phyloP scores from a whole-genome alignment of 2,888 invertebrate genomes.

The Hololepta plana region DNA sequence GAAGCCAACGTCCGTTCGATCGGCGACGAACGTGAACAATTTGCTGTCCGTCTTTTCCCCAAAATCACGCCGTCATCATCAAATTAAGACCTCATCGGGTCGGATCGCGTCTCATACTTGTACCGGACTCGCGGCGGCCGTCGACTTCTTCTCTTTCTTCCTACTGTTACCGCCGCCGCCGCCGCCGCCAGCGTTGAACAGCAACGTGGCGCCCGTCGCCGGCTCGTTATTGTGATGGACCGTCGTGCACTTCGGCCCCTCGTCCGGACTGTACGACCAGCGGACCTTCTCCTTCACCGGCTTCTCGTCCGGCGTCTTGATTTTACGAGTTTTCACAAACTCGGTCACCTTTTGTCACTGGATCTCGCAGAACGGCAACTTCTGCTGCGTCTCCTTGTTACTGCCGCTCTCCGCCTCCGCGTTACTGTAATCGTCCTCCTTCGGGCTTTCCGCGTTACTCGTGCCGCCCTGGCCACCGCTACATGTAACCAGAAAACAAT shows the following conservation, averaged over 20 bases:
- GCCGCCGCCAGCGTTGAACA: conserved; percentile 3
- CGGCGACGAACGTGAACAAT: no score
- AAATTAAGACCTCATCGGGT: no score
- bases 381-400: conserved; percentile 34
- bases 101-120: no score
- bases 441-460: conserved; percentile 38
- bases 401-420: conserved; percentile 36
- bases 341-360: conserved; percentile 52
- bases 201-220: no score
- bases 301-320: conserved; percentile 27
- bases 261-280: conserved; percentile 28
- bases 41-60: no score
- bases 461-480: conserved; percentile 40
- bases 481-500: no score
- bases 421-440: conserved; percentile 40
- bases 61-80: no score
- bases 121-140: conserved; percentile 23
- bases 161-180: no score
- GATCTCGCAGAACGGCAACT: conserved; percentile 54
- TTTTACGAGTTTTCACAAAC: conserved; percentile 31
- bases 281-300: conserved; percentile 24
- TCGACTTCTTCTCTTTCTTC: conserved; percentile 24
- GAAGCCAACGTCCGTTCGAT: no score
- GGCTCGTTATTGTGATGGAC: no score
- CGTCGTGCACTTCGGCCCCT: conserved; percentile 27